These are phyloP conservation scores for Cordilura impudica DNA, from an alignment of 2,888 invertebrate species.

Conservation along the genomic window DNA sequence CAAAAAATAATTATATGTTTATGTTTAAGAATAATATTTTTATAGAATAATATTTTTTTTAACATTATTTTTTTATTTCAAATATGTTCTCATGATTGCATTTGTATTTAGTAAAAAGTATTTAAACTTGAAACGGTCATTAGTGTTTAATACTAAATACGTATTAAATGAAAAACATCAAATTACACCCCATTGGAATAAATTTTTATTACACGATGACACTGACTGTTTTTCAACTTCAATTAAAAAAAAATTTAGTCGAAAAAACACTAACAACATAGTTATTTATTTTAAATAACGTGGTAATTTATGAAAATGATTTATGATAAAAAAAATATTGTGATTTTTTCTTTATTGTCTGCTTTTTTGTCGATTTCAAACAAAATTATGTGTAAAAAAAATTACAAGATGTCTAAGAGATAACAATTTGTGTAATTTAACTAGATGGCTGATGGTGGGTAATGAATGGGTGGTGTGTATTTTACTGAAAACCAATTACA, in stretches of 20 bases:
- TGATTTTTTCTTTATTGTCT: slow-evolving; percentile 17
- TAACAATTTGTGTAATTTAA: background rate
- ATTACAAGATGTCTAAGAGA: background rate
- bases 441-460: background rate
- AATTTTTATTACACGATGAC: slow-evolving; percentile 37
- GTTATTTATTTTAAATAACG: slow-evolving; percentile 38
- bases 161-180: background rate
- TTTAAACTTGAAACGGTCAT: slow-evolving; percentile 27
- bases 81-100: too few species aligned
- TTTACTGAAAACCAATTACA: background rate
- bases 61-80: too few species aligned
- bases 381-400: background rate
- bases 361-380: background rate
- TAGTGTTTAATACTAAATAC: slow-evolving; percentile 16
- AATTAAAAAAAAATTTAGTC: background rate
- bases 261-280: slow-evolving; percentile 1
- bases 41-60: too few species aligned
- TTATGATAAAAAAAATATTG: slow-evolving; percentile 37
- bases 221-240: background rate
- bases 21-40: too few species aligned
- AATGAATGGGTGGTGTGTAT: background rate
- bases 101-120: too few species aligned
- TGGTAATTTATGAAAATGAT: slow-evolving; percentile 58
- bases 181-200: background rate
- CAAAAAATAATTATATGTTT: too few species aligned